phyloP scores from a whole-genome alignment of 2,113 vertebrate genomes.

The Lophochroa leadbeateri region DNA sequence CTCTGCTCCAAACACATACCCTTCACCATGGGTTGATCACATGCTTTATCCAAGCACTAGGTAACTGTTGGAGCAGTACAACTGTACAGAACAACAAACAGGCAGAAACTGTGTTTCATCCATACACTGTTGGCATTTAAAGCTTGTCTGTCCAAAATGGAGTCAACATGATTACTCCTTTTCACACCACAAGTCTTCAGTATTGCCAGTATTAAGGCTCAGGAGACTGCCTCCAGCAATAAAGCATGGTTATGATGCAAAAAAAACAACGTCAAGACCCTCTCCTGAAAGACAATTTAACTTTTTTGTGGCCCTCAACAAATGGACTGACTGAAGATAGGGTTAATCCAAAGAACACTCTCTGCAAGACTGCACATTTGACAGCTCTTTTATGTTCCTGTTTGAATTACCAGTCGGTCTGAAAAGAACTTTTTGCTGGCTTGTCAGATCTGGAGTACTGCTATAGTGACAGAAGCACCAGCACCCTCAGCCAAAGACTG shows the following conservation, averaged over 20 bases:
- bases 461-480: not conserved
- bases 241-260: not conserved
- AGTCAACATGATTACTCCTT: not conserved
- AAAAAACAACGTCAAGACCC: not conserved
- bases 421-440: not conserved
- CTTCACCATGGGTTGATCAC: not conserved
- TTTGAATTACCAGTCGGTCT: not conserved
- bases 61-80: not conserved
- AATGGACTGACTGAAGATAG: not conserved
- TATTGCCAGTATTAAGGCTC: not conserved
- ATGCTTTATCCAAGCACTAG: not conserved
- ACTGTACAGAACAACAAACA: not conserved
- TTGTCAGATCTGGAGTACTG: not conserved
- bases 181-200: not conserved
- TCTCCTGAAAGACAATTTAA: not conserved
- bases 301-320: not conserved
- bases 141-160: not conserved
- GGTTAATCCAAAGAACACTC: not conserved
- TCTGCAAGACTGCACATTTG: not conserved
- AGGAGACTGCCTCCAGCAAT: not conserved
- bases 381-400: not conserved
- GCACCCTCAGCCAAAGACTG: not conserved
- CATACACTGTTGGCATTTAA: not conserved
- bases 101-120: not conserved
- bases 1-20: not conserved